phyloP scores from a whole-genome alignment of 2,113 vertebrate species.

The Nothocercus nigrocapillus region DNA sequence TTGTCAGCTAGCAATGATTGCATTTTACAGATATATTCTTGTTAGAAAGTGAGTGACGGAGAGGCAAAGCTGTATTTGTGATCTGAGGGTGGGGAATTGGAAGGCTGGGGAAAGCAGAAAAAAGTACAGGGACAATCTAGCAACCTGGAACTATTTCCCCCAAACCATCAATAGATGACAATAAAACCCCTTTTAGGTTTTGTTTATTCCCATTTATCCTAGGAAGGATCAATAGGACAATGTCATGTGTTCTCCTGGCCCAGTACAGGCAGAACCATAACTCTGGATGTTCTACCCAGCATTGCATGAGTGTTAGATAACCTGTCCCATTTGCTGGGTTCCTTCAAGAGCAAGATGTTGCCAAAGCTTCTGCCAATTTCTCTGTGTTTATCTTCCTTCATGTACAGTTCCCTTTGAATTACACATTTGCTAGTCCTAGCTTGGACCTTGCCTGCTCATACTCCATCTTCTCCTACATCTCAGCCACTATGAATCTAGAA shows the following conservation, averaged over 20 bases:
- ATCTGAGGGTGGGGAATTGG: background rate
- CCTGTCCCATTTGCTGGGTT: background rate
- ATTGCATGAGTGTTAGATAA: background rate
- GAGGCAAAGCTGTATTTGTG: background rate
- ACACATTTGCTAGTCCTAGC: background rate
- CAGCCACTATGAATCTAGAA: background rate
- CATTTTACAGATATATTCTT: background rate
- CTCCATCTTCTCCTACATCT: background rate
- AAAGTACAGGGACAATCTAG: background rate
- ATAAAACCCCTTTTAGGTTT: background rate
- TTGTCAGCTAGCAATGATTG: background rate
- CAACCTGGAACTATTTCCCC: background rate
- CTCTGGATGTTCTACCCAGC: background rate
- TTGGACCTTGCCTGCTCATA: background rate
- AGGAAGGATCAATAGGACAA: background rate
- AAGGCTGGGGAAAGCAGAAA: background rate
- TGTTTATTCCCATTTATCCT: background rate
- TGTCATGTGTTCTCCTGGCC: background rate
- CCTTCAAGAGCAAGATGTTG: background rate
- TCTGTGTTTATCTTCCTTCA: background rate
- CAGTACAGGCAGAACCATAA: background rate
- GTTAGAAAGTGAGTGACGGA: background rate
- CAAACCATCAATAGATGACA: background rate
- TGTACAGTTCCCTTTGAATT: background rate
- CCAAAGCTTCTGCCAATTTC: background rate